These are phyloP conservation scores for Poecile montanus DNA, from an alignment of 2,797 vertebrate genomes.

Conservation along the genomic window DNA sequence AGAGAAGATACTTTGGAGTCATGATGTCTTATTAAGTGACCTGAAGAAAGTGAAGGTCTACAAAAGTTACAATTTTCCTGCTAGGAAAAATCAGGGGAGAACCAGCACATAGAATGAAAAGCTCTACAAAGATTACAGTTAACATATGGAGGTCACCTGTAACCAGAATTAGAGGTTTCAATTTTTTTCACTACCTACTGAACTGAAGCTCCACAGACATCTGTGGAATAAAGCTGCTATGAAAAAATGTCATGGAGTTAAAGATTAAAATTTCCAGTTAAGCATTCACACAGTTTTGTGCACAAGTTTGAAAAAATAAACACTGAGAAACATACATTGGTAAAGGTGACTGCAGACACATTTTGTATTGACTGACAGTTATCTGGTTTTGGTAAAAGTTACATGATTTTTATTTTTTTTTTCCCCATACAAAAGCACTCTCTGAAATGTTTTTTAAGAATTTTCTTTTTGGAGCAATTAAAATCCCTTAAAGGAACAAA, in stretches of 20 bases:
- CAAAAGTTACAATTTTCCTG: constrained; percentile 29
- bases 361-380: neutral
- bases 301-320: neutral
- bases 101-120: neutral
- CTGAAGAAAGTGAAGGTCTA: neutral
- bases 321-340: neutral
- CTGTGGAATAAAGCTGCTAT: neutral
- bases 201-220: constrained; percentile 38
- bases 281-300: neutral
- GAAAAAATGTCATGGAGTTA: neutral
- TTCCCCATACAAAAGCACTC: neutral
- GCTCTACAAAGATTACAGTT: neutral
- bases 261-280: neutral
- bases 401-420: too few relatives aligned
- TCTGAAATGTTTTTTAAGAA: neutral
- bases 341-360: neutral
- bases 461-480: neutral
- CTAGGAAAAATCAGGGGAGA: neutral
- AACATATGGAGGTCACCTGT: neutral
- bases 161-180: neutral
- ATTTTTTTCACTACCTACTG: neutral
- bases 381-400: neutral
- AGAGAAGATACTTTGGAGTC: neutral
- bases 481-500: neutral
- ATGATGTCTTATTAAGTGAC: constrained; percentile 4